Conservation (phyloP, 2,797 vertebrate genomes). For the Chloroceryle amazona region DNA sequence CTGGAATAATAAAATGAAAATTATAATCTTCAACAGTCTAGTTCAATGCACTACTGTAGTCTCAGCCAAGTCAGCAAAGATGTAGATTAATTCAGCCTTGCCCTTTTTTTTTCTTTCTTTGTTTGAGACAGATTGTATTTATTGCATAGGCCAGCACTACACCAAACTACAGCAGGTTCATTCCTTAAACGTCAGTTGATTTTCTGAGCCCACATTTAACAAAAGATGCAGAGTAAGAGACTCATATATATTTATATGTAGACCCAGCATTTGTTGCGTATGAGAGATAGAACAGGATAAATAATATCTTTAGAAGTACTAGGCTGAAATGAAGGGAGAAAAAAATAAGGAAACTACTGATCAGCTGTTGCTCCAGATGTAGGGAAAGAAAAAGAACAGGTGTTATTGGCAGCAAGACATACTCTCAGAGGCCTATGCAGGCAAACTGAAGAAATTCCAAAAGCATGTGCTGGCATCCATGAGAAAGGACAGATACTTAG, state of each 20-base stretch:
- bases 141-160: slow-evolving; percentile 11
- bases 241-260: background rate
- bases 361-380: background rate
- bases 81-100: slow-evolving; percentile 9
- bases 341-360: background rate
- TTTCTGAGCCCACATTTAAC: slow-evolving; percentile 50
- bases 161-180: background rate
- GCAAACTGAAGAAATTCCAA: background rate
- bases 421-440: background rate
- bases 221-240: slow-evolving; percentile 32
- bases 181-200: slow-evolving; percentile 37
- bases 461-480: background rate
- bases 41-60: background rate
- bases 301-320: background rate
- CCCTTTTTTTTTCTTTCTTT: background rate
- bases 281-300: background rate
- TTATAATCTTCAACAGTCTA: background rate
- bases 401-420: background rate
- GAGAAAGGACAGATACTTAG: background rate
- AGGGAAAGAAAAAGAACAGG: background rate
- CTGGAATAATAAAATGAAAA: slow-evolving; percentile 30
- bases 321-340: background rate
- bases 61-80: slow-evolving; percentile 26
- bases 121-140: slow-evolving; percentile 30
- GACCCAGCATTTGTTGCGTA: slow-evolving; percentile 2